Percentiles rank a stretch among this genome's conserved stretches.
phyloP scores from a whole-genome alignment of 2,113 vertebrate genomes.

The Crotalus horridus region DNA sequence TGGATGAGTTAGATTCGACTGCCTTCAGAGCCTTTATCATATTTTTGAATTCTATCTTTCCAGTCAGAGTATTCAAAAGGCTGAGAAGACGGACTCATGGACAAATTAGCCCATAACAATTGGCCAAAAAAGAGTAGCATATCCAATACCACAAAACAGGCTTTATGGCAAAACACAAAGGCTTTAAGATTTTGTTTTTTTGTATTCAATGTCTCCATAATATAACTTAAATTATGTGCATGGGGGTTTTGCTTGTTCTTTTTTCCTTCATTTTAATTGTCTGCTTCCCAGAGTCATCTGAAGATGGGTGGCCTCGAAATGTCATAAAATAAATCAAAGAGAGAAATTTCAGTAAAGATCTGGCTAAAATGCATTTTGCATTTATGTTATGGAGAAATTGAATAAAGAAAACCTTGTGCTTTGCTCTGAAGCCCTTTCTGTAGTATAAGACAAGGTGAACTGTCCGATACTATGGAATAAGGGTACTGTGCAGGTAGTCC shows the following conservation, averaged over 20 bases:
- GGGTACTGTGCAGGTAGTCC: background rate
- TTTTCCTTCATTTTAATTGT: background rate
- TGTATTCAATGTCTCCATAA: background rate
- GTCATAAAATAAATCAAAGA: background rate
- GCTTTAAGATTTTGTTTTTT: background rate
- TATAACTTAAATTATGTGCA: background rate
- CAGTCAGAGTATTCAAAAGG: background rate
- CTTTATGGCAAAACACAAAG: background rate
- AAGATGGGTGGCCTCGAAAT: background rate
- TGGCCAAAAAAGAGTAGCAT: background rate
- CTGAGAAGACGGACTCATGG: background rate
- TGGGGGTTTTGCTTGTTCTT: background rate
- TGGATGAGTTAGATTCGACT: background rate
- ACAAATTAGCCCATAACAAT: background rate
- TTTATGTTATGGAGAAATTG: background rate
- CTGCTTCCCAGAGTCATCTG: background rate
- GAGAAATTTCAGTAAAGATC: background rate
- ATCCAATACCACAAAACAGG: background rate
- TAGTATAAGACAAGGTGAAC: background rate
- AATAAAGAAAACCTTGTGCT: background rate
- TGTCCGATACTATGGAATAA: background rate
- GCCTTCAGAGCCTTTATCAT: background rate
- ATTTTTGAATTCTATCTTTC: background rate
- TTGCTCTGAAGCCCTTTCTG: background rate
- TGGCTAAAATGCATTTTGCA: background rate